phyloP scores from a whole-genome alignment of 2,888 invertebrate genomes.

The Euzophera pinguis region DNA sequence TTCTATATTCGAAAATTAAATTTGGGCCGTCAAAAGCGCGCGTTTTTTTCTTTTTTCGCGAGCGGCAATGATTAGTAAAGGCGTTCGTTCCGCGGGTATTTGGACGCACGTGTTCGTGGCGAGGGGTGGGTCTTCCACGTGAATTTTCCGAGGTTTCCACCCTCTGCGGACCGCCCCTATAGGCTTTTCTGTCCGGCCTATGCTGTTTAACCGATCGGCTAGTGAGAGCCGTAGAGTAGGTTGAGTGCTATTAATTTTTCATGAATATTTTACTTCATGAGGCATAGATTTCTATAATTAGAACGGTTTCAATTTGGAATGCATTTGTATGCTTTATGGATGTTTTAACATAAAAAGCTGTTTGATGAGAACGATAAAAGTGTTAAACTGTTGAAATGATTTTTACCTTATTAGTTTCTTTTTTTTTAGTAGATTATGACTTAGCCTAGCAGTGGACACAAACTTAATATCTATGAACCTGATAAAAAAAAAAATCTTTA shows the following conservation, averaged over 20 bases:
- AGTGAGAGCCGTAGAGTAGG: slow-evolving; percentile 48
- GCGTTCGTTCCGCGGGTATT: slow-evolving; percentile 71
- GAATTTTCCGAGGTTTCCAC: slow-evolving; percentile 80
- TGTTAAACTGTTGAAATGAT: not conserved
- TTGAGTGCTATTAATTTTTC: slow-evolving; percentile 25
- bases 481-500: too few relatives aligned
- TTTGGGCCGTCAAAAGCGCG: slow-evolving; percentile 53
- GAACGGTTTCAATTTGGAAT: not conserved
- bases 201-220: slow-evolving; percentile 77
- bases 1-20: slow-evolving; percentile 45
- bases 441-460: too few relatives aligned
- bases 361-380: not conserved
- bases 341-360: not conserved
- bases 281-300: not conserved
- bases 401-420: too few relatives aligned
- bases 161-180: slow-evolving; percentile 79
- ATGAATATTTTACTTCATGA: slow-evolving; percentile 16
- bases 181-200: slow-evolving; percentile 81
- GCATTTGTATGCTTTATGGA: not conserved
- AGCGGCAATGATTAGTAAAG: slow-evolving; percentile 71
- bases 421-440: too few relatives aligned
- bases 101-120: slow-evolving; percentile 68
- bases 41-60: slow-evolving; percentile 53
- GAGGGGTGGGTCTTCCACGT: slow-evolving; percentile 74
- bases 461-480: too few relatives aligned